Evolutionary conservation across 2,113 vertebrate genomes (phyloP).

Genomic region (Petroica traversi): DNA sequence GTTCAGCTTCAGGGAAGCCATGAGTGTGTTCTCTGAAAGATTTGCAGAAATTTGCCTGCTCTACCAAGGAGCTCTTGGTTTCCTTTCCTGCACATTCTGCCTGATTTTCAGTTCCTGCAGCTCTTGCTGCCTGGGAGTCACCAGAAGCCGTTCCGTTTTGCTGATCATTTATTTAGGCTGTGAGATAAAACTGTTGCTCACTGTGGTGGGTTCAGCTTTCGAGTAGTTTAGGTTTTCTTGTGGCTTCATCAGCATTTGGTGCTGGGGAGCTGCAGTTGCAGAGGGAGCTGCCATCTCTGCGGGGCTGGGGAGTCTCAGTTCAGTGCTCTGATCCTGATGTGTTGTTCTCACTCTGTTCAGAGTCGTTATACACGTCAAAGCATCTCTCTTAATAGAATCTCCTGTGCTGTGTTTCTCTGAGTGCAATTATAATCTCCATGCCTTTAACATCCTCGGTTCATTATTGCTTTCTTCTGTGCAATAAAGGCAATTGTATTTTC

Average conservation of each 20-base stretch:
- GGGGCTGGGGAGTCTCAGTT: not conserved
- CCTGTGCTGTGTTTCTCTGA: conserved; percentile 15
- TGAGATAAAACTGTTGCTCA: not conserved
- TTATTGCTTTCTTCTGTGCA: conserved; percentile 45
- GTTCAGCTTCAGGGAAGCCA: conserved; percentile 24
- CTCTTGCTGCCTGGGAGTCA: not conserved
- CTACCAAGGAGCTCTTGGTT: not conserved
- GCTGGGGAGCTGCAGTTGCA: not conserved
- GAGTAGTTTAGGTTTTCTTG: not conserved
- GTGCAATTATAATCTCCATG: conserved; percentile 38
- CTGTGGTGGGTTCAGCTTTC: not conserved
- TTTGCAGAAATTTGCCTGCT: not conserved
- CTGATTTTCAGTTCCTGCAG: not conserved
- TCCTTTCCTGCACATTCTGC: not conserved
- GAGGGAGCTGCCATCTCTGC: not conserved
- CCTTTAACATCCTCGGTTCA: conserved; percentile 10
- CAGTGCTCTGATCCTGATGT: not conserved
- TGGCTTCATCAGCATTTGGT: not conserved
- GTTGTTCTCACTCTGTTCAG: not conserved
- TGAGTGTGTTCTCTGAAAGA: not conserved
- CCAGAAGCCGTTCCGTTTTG: not conserved
- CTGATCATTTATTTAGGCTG: not conserved
- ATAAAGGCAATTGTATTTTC: conserved; percentile 54
- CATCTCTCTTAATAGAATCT: conserved; percentile 23
- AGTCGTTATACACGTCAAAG: not conserved